Base-by-base conservation (phyloP, 2,113 vertebrate genomes). In the Onychorhynchus coronatus region DNA sequence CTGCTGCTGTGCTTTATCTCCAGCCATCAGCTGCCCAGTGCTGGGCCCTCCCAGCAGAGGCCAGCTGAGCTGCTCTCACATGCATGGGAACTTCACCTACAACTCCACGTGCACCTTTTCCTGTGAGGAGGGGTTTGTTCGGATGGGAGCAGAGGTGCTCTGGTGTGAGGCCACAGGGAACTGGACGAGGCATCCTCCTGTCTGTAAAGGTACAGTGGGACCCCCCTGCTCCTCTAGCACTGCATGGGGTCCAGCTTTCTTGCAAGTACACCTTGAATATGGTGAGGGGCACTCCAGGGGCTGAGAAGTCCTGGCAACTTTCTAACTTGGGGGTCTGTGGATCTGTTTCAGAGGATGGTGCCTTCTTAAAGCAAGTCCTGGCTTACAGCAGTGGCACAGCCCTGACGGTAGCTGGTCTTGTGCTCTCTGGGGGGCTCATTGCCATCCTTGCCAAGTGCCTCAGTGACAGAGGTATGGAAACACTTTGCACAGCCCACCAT, bases 91-190 rank as follows among this genome's bases (percentile, higher is more conserved):
- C 53, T 97, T 97, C 80, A 97, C 89, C 6, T 98, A 97, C 47
- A 97, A 97, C 72, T 97, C 97, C 86, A 97, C 52, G 1, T 99
- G 99, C 92, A 95, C 37, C 62, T 99, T 98, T 77, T 98, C 92
- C 87, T 99, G 99, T 5, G 62, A 61, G 21, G 55, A 95, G 1
- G 98, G 98, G 14, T 98, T 98, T 91, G 65, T 46, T 25, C 95
- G 97, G 37, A 72, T 95, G 78, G 98, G 98, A 21, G 70, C 89
- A 6, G 89, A 88, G 83, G 67, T 10, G 12, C 75, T 98, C 30
- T 83, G 6, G 12, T 99, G 98, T 89, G 95, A 96, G 4, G 97
- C 97, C 61, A 91, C 84, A 1, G 98, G 98, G 8, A 85, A 96
- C 73, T 98, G 98, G 99, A 98, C 94, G 41, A 95, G 95, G 21